Conservation (phyloP, 2,113 vertebrate genomes). For the Desmodus rotundus region DNA sequence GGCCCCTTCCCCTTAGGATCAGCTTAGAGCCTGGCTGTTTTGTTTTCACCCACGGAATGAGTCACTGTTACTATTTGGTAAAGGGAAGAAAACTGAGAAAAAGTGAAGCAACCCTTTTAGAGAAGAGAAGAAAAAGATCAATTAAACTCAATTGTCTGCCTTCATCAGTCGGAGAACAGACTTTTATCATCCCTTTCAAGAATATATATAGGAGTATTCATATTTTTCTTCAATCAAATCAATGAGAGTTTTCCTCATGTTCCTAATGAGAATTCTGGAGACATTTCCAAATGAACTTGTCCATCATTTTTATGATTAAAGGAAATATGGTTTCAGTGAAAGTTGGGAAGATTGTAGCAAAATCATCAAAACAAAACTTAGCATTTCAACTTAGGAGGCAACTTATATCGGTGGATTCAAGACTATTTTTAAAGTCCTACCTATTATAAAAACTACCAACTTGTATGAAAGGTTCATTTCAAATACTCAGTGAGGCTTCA, state of each 20-base stretch:
- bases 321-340: not conserved
- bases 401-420: slow-evolving; percentile 16
- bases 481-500: not conserved
- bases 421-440: slow-evolving; percentile 11
- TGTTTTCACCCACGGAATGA: slow-evolving; percentile 35
- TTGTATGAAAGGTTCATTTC: slow-evolving; percentile 26
- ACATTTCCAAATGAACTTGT: slow-evolving; percentile 18
- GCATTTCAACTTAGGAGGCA: not conserved
- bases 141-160: not conserved
- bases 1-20: not conserved
- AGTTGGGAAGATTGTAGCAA: not conserved
- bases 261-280: slow-evolving; percentile 50
- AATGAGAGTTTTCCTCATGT: not conserved
- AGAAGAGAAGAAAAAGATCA: not conserved
- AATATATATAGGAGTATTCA: not conserved
- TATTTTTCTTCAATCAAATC: not conserved
- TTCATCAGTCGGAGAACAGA: not conserved
- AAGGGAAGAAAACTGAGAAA: slow-evolving; percentile 14
- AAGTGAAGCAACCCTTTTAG: slow-evolving; percentile 18
- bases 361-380: slow-evolving; percentile 35
- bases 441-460: not conserved
- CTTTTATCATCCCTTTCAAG: slow-evolving; percentile 31
- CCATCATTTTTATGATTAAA: slow-evolving; percentile 37
- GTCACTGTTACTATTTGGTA: slow-evolving; percentile 20
- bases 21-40: slow-evolving; percentile 28